These are phyloP conservation scores for Stenopsyche tienmushanensis DNA, from an alignment of 1,140 invertebrate species.

Conservation along the genomic window DNA sequence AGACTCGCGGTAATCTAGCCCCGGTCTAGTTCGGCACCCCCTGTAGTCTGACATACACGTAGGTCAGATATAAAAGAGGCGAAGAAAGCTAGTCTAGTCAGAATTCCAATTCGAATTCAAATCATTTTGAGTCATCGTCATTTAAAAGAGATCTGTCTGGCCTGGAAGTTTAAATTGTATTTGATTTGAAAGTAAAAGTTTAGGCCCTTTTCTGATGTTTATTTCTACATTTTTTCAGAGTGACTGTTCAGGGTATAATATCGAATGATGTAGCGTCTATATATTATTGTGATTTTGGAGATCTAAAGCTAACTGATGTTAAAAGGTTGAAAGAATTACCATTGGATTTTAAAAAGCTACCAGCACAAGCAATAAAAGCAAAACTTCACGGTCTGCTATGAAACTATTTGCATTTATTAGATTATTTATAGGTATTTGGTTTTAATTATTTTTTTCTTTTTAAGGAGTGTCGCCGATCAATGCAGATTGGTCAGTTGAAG, in stretches of 20 bases:
- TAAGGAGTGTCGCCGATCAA: slow-evolving; percentile 58
- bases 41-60: too few relatives aligned
- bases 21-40: too few relatives aligned
- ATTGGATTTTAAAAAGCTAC: slow-evolving; percentile 47
- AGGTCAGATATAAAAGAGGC: too few relatives aligned
- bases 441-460: slow-evolving; percentile 30
- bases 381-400: slow-evolving; percentile 49
- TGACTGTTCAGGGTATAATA: slow-evolving; percentile 47
- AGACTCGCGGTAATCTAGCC: too few relatives aligned
- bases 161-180: neutral
- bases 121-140: neutral
- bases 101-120: neutral
- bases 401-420: slow-evolving; percentile 1
- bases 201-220: neutral
- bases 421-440: neutral
- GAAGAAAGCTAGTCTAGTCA: too few relatives aligned
- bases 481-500: slow-evolving; percentile 60
- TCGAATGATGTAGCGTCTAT: slow-evolving; percentile 50
- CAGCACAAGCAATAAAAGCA: slow-evolving; percentile 53
- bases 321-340: slow-evolving; percentile 38
- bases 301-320: slow-evolving; percentile 47
- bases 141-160: too few relatives aligned
- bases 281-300: slow-evolving; percentile 54
- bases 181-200: neutral
- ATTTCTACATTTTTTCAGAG: slow-evolving; percentile 41